Base-by-base conservation (phyloP, 2,888 invertebrate genomes). In the Trilocha varians region DNA sequence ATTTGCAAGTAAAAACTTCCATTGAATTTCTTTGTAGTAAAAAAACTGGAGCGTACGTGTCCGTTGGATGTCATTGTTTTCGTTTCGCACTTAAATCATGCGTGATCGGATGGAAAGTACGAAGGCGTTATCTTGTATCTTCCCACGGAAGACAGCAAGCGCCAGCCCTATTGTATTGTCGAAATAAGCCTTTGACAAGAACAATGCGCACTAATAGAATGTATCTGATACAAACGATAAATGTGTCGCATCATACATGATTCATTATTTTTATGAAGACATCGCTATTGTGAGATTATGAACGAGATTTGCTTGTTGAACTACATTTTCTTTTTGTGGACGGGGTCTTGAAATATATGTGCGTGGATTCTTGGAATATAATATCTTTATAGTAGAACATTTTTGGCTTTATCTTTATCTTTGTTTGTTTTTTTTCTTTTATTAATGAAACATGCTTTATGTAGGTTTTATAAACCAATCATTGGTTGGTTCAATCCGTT, bases 51-150 rank as follows among this genome's bases (percentile, higher is more conserved):
- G 25, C 25, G 11, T 25, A 25, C 25, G 25, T 25, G 25, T 9
- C 25, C 25, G 25, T 25, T 25, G 2, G 25, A 6, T 25, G 25
- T 25, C 36, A 56, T 77, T 80, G 77, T 78, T 67, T 59, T 62
- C 45, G 56, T 64, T 76, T 78, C 78, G 61, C 80, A 77, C 72
- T 75, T 79, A 75, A 75, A 80, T 80, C 78, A 80, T 70, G 74
- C 75, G 70, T 77, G 74, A 72, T 79, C 64, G 61, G 75, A 76
- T 32, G 77, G 80, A 83, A 82, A 79, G 78, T 75, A 68, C 72
- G 68, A 73, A 70, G 71, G 70, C 65, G 55, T 56, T 78, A 79
- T 78, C 78, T 65, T 47, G 45, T 50, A 70, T 77, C 76, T 80
- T 80, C 80, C 72, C 79, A 78, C 76, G 69, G 62, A 57, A 64